A percentile compares a stretch with the other conserved stretches of the same genome.
These are phyloP conservation scores for Chrysopa pallens DNA, from an alignment of 1,140 invertebrate species.

Conservation along the genomic window DNA sequence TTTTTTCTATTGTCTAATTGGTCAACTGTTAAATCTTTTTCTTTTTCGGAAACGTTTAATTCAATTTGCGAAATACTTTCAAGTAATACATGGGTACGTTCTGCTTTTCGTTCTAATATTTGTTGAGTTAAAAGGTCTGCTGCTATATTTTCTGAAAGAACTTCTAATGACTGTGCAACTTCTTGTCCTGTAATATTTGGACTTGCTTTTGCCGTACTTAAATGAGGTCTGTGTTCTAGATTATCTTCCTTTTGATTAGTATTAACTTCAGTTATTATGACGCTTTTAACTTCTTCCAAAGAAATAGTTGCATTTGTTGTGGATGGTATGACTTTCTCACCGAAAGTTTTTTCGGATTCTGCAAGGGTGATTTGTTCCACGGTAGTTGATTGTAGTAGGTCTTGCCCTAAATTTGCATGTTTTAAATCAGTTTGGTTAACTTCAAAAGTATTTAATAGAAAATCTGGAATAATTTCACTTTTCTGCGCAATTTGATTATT, in stretches of 20 bases:
- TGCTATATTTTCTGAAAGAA: constrained; percentile 18
- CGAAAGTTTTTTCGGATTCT: constrained; percentile 17
- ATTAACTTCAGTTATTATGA: constrained; percentile 26
- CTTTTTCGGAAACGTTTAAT: constrained; percentile 27
- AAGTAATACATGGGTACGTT: constrained; percentile 23
- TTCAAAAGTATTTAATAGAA: neutral
- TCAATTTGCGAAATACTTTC: constrained; percentile 30
- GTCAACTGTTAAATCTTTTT: constrained; percentile 23
- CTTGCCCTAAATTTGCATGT: neutral
- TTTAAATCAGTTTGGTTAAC: neutral
- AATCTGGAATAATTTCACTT: constrained; percentile 6
- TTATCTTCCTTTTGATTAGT: constrained; percentile 22
- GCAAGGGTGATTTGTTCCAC: constrained; percentile 11
- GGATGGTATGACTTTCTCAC: constrained; percentile 11
- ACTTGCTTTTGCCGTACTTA: constrained; percentile 11
- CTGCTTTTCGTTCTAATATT: constrained; percentile 18
- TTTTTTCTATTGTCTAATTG: constrained; percentile 15
- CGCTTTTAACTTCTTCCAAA: constrained; percentile 23
- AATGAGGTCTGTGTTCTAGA: constrained; percentile 1
- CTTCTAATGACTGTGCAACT: constrained; percentile 24
- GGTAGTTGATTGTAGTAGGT: constrained; percentile 8
- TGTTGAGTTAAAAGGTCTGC: constrained; percentile 15
- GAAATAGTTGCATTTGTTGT: constrained; percentile 20
- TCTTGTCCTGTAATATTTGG: constrained; percentile 22
- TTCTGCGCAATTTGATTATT: constrained; percentile 12